Base-by-base conservation (phyloP, 2,888 invertebrate genomes). In the Dryobotodes eremita region DNA sequence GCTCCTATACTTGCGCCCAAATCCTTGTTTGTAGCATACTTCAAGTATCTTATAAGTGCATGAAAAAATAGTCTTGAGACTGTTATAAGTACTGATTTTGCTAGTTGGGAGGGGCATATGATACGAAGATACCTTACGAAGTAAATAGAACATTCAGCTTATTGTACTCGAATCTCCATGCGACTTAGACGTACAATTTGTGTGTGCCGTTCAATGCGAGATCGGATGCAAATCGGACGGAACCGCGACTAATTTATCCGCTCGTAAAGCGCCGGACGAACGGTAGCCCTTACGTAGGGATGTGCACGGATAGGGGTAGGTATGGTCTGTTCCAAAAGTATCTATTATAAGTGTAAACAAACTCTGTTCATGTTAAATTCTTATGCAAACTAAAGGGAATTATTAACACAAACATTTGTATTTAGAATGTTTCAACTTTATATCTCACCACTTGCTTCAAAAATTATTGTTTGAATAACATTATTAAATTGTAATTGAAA, bases 231-330 rank as follows among this genome's bases (percentile, higher is more conserved):
- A 82, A 88, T 86, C 79, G 87, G 75, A 84, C 71, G 57, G 65
- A 50, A 71, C 73, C 85, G 81, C 85, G 81, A 85, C 85, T 85
- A 85, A 85, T 85, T 87, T 87, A 87, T 85, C 85, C 76, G 75
- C 76, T 85, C 85, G 76, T 85, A 85, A 74, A 85, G 76, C 87
- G 80, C 48, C 57, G 57, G 71, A 72, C 65, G 36, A 17, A 50
- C 76, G 59, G 69, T 42, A 61, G 73, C 62, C 87, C 68, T 72
- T 64, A 36, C 20, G 46, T 70, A 55, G 70, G 36, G 69, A 74
- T 71, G 55, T 79, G n/a, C n/a, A 15, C 17, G 17, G 23, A 36
- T 17, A 70, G 23, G n/a, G 62, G 8, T 8, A 64, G 69, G 57
- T 11, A 42, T n/a, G 13, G 20, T 42, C 5, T n/a, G 20, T 11